Base-by-base conservation (phyloP, 2,797 vertebrate genomes). In the Mallotus villosus region DNA sequence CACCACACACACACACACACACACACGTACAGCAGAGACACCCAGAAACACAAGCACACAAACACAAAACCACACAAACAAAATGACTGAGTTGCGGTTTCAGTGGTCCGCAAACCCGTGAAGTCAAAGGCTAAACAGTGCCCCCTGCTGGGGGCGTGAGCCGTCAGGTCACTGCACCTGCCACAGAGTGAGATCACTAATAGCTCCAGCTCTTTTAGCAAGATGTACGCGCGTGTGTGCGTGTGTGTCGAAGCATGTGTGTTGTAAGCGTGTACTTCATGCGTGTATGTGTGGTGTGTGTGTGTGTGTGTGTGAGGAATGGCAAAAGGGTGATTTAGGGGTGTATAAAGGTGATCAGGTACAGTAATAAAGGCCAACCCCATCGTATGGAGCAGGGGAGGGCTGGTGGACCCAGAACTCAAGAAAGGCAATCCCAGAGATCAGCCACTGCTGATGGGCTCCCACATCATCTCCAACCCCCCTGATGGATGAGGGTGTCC, bases 141-240 rank as follows among this genome's bases (percentile, higher is more conserved):
- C 87, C 92, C 92, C 90, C 92, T 92, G 86, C 88, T 88, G 90
- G 84, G 82, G 19, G 68, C 70, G 66, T 1, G 27, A 68, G 69
- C 64, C 72, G 6, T 5, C 53, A 80, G 81, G 86, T 83, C 68
- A 51, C 25, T 66, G 68, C 74, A 76, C 72, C 84, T 71, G 67
- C 29, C 9, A 19, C 19, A 14, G 19, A 53, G 17, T 4, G 17
- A 17, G 51, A n/a, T 55, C 51, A n/a, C 49, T 49, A 3, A 14
- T 16, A 51, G 49, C 51, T 55, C 51, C 19, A n/a, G 51, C 51
- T 55, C 17, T n/a, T 17, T 55, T 55, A 60, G 24, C 58, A 7
- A 60, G 58, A 3, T 7, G 32, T 34, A 34, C 32, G 8, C 19
- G 55, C 17, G 55, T 59, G 22, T 22, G 58, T 58, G 53, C 4